These are phyloP conservation scores for Malthinus seriepunctatus DNA, from an alignment of 2,888 invertebrate genomes.

Conservation along the genomic window DNA sequence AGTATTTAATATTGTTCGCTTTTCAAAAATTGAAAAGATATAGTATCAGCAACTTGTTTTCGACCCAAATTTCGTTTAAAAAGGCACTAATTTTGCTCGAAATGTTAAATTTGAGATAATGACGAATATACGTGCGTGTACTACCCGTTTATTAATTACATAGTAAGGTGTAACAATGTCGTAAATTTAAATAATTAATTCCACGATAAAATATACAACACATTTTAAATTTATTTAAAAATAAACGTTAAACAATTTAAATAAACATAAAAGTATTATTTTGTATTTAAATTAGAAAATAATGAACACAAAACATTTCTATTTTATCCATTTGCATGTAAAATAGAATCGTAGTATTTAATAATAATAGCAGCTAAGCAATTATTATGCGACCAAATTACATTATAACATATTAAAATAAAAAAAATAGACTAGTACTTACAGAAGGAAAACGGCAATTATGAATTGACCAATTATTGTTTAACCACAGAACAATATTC, in stretches of 20 bases:
- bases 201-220: no score
- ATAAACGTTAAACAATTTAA: not conserved
- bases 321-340: slow-evolving; percentile 6
- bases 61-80: no score
- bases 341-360: slow-evolving; percentile 6
- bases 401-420: slow-evolving; percentile 8
- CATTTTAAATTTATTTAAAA: no score
- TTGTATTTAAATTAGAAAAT: not conserved
- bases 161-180: no score
- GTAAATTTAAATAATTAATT: no score
- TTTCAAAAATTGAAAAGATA: no score
- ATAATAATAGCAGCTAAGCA: slow-evolving; percentile 5
- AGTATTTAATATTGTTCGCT: no score
- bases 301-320: slow-evolving; percentile 1
- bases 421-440: slow-evolving; percentile 13
- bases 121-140: no score
- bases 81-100: no score
- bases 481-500: slow-evolving; percentile 27
- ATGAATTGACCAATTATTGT: slow-evolving; percentile 23
- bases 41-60: no score
- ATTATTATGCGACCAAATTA: slow-evolving; percentile 12
- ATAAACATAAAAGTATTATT: slow-evolving; percentile 4
- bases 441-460: slow-evolving; percentile 23
- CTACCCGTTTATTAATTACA: no score
- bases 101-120: no score